phyloP scores from a whole-genome alignment of 2,797 vertebrate species.

The Protonibea diacanthus region DNA sequence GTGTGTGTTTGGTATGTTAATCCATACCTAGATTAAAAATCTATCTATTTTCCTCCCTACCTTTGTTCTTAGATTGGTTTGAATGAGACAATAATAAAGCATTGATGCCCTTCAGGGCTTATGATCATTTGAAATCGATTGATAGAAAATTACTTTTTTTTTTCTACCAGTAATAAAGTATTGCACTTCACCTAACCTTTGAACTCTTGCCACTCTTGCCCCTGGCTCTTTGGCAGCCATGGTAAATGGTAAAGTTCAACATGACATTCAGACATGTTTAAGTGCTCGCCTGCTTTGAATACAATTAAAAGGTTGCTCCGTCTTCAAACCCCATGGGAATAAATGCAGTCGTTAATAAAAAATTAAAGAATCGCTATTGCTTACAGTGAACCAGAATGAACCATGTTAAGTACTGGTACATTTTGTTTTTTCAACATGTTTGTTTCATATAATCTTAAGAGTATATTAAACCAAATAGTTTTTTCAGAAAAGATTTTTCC shows the following conservation, averaged over 20 bases:
- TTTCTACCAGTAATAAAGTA: slow-evolving; percentile 72
- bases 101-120: slow-evolving; percentile 58
- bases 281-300: slow-evolving; percentile 54
- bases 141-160: slow-evolving; percentile 82
- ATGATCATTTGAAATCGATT: slow-evolving; percentile 82
- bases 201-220: slow-evolving; percentile 76
- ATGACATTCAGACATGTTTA: slow-evolving; percentile 63
- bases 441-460: neutral
- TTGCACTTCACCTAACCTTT: slow-evolving; percentile 81
- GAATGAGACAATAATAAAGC: slow-evolving; percentile 76
- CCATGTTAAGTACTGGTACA: neutral
- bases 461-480: neutral
- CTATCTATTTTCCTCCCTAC: slow-evolving; percentile 17
- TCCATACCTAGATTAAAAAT: slow-evolving; percentile 18
- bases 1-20: too few species aligned
- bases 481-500: neutral
- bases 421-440: neutral
- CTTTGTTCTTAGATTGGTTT: slow-evolving; percentile 51
- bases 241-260: slow-evolving; percentile 71
- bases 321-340: slow-evolving; percentile 14
- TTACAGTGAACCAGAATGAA: neutral
- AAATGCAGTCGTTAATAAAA: slow-evolving; percentile 28
- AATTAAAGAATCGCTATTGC: neutral
- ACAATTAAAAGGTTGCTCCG: slow-evolving; percentile 51
- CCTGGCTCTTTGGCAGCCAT: slow-evolving; percentile 63